A percentile compares a stretch with the other conserved stretches of the same genome.
phyloP scores from a whole-genome alignment of 2,888 invertebrate species.

The Blera fallax region DNA sequence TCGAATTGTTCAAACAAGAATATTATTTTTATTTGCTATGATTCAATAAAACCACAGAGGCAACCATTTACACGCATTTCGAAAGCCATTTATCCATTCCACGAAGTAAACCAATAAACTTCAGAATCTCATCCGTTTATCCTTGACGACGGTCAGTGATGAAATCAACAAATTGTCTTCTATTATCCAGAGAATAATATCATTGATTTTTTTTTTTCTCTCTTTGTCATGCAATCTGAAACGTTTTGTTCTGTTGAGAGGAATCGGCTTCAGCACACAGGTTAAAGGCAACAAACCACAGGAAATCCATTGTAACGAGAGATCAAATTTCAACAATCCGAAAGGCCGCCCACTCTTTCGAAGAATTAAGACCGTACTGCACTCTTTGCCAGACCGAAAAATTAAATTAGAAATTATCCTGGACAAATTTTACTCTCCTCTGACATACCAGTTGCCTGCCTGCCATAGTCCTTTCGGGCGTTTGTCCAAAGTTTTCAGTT shows the following conservation, averaged over 20 bases:
- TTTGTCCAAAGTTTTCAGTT: background rate
- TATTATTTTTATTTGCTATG: slow-evolving; percentile 24
- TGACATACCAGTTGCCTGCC: background rate
- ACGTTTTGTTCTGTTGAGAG: background rate
- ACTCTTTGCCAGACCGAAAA: background rate
- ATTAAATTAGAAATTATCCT: slow-evolving; percentile 3
- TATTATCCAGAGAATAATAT: slow-evolving; percentile 23
- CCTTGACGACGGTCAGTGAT: slow-evolving; percentile 19
- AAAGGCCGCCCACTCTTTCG: background rate
- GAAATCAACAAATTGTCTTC: slow-evolving; percentile 34
- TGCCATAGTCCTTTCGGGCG: background rate
- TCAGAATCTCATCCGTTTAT: slow-evolving; percentile 12
- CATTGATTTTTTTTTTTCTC: background rate
- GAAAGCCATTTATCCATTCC: background rate
- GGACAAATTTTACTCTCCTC: background rate
- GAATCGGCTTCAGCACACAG: background rate
- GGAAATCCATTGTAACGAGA: background rate
- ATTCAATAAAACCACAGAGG: slow-evolving; percentile 2
- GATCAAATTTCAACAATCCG: background rate
- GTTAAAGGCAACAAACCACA: background rate
- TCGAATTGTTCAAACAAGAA: slow-evolving; percentile 23
- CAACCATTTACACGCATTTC: slow-evolving; percentile 2
- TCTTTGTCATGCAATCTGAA: background rate
- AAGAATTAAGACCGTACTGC: background rate
- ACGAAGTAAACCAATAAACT: slow-evolving; percentile 14